Evolutionary conservation across 2,888 invertebrate genomes (phyloP), one percentile per base, ranked within the genome.

Genomic region (Chaitophorus viminalis): DNA sequence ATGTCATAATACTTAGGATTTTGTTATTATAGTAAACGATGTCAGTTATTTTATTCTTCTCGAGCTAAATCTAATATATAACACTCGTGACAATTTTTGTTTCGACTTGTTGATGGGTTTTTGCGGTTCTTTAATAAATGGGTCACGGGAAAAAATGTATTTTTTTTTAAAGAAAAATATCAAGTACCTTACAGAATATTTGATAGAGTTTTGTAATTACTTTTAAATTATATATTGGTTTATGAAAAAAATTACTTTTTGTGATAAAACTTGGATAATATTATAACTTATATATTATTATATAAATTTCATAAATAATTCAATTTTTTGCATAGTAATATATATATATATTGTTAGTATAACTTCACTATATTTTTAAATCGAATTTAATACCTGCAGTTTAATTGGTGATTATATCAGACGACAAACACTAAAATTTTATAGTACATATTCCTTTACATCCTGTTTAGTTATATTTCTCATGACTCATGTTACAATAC

Each of bases 141-240:
- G 60, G n/a, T 6, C 8, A 17, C 11, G 29, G 17, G 14, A 78
- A 78, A 72, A 72, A 21, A 31, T 21, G 1, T 33, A 33, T 33
- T 33, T 18, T 33, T 31, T 9, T 31, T 70, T 31, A 17, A 3
- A 70, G 52, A n/a, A 70, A 78, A 52, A 33, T 78, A 60, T 78
- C 25, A 25, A 33, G 54, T 60, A 14, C 4, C 54, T 60, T 33
- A 25, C 54, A 39, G 36, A 3, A 6, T 5, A 25, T 46, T 65
- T 78, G 52, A 72, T 33, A 33, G 31, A 72, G 5, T 1, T 31
- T 33, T 72, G 21, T 72, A 72, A 72, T 31, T 72, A 31, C 54
- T 78, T 54, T 54, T 54, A 60, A 25, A 29, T 60, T 78, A 33
- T 60, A 78, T 54, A 78, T 78, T 78, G 33, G 78, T 60, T 78